Percentiles rank a stretch among this genome's conserved stretches.
These are phyloP conservation scores for Pelochelys cantorii DNA, from an alignment of 2,797 vertebrate genomes.

Conservation along the genomic window DNA sequence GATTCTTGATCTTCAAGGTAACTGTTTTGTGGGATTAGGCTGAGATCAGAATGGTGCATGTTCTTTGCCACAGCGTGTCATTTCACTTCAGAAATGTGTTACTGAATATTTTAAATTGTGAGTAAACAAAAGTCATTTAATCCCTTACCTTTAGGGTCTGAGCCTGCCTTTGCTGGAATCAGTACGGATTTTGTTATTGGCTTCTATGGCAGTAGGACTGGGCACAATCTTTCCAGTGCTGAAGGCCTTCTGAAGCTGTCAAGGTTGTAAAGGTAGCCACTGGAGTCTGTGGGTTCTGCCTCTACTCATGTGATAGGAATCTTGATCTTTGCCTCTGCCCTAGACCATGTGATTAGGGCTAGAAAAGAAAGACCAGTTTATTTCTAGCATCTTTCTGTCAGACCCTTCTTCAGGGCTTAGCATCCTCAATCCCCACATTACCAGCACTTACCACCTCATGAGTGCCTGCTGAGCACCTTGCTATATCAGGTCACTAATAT, in stretches of 20 bases:
- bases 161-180: background rate
- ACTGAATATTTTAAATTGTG: background rate
- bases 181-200: background rate
- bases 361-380: background rate
- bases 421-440: background rate
- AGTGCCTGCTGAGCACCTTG: background rate
- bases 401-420: background rate
- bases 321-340: background rate
- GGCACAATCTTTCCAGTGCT: background rate
- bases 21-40: background rate
- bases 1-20: background rate
- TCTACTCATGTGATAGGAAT: background rate
- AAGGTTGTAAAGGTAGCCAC: background rate
- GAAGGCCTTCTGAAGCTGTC: background rate
- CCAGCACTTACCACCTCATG: background rate
- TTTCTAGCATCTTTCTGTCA: background rate
- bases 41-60: background rate
- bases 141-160: rapidly evolving
- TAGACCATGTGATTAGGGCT: background rate
- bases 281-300: background rate
- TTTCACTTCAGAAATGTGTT: background rate
- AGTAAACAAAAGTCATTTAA: background rate
- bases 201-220: background rate
- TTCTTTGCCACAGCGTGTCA: background rate
- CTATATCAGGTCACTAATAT: background rate